Conservation (phyloP, 1,140 invertebrate genomes). For the Lucilia cuprina region DNA sequence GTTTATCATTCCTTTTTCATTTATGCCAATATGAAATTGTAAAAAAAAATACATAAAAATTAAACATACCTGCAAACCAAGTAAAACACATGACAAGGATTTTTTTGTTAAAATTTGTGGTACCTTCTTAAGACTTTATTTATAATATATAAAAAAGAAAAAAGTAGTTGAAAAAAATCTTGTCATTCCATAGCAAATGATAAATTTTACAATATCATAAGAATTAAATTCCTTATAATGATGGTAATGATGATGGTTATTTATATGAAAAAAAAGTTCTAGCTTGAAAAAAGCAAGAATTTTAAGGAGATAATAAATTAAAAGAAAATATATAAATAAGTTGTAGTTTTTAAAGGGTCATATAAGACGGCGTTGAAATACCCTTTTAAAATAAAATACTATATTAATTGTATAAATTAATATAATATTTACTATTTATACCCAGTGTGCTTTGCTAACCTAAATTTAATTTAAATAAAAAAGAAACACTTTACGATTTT, state of each 20-base stretch:
- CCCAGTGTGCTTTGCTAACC: too few species aligned
- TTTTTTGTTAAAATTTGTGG: neutral
- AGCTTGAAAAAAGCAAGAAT: neutral
- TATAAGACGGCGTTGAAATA: neutral
- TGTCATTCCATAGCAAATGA: slow-evolving; percentile 32
- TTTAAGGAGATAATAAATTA: neutral
- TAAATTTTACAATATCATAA: slow-evolving; percentile 19
- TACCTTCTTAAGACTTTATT: neutral
- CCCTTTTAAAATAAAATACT: neutral
- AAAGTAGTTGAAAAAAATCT: slow-evolving; percentile 2
- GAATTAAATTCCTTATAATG: slow-evolving; percentile 26
- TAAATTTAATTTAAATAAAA: too few species aligned
- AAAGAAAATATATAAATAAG: neutral
- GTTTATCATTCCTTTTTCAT: neutral
- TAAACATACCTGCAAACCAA: slow-evolving; percentile 1
- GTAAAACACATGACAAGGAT: slow-evolving; percentile 11
- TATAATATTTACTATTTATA: too few species aligned
- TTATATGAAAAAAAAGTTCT: neutral
- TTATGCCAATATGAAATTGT: neutral
- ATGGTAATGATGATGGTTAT: slow-evolving; percentile 10
- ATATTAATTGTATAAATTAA: too few species aligned
- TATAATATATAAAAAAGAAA: neutral
- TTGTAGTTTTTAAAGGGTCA: neutral
- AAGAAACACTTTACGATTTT: too few species aligned
- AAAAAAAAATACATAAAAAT: neutral